Conservation (phyloP, 2,113 vertebrate species). For the Sterrhoptilus dennistouni region DNA sequence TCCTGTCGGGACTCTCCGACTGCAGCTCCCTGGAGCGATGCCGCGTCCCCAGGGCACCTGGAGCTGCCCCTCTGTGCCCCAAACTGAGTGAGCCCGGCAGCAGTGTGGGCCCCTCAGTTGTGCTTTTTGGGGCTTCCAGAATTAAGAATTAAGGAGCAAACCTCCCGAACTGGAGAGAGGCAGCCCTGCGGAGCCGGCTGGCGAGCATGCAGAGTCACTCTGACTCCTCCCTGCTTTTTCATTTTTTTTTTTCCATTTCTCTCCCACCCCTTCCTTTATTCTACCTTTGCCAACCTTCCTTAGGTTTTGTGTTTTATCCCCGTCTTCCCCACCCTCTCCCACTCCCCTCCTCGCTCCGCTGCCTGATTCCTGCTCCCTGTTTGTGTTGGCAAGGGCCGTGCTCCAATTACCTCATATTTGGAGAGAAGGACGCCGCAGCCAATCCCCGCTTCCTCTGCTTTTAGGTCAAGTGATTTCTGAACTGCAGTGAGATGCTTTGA, state of each 20-base stretch:
- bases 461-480: conserved; percentile 88
- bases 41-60: neutral
- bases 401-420: conserved; percentile 85
- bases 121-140: neutral
- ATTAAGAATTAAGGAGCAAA: neutral
- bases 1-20: accelerated
- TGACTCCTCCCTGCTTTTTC: conserved; percentile 34
- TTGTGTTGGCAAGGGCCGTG: conserved; percentile 79
- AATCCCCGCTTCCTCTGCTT: conserved; percentile 81
- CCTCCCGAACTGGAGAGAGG: neutral
- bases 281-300: conserved; percentile 60
- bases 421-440: conserved; percentile 78
- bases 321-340: neutral
- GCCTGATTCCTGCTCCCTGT: conserved; percentile 71
- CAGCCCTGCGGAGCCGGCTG: neutral
- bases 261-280: conserved; percentile 50
- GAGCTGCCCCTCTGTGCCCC: neutral
- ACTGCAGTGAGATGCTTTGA: conserved; percentile 88
- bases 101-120: accelerated
- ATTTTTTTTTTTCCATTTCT: neutral
- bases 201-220: neutral
- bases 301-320: conserved; percentile 28
- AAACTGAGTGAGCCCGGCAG: neutral
- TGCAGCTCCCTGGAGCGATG: accelerated
- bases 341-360: neutral